Evolutionary conservation across 2,113 vertebrate species (phyloP).

Genomic region (Crocuta crocuta): DNA sequence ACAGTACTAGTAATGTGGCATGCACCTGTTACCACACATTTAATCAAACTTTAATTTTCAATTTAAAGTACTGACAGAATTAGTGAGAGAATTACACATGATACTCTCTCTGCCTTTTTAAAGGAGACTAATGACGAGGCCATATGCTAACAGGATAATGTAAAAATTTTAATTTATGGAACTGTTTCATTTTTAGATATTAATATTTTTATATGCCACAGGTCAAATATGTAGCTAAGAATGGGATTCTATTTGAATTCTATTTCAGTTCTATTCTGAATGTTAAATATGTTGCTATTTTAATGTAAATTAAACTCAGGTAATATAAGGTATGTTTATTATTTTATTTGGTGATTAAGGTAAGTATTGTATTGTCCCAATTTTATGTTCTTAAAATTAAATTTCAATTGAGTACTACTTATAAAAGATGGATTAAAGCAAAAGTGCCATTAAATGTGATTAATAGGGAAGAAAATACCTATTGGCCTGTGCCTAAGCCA

Average conservation of each 20-base stretch:
- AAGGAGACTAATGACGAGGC: not conserved
- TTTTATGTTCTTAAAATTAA: not conserved
- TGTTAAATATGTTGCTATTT: conserved; percentile 7
- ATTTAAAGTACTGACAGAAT: not conserved
- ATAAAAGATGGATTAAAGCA: not conserved
- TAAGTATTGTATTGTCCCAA: not conserved
- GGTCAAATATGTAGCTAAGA: conserved; percentile 1
- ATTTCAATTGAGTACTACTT: not conserved
- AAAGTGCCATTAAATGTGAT: not conserved
- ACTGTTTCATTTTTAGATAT: not conserved
- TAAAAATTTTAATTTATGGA: not conserved
- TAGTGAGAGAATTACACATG: not conserved
- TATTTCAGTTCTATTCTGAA: not conserved
- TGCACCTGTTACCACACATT: not conserved
- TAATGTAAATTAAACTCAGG: conserved; percentile 4
- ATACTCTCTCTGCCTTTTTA: not conserved
- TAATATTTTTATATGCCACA: not conserved
- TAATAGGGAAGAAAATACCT: not conserved
- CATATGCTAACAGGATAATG: not conserved
- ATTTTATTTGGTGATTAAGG: conserved; percentile 5
- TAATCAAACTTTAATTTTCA: not conserved
- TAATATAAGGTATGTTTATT: not conserved
- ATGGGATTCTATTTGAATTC: not conserved
- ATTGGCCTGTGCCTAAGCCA: not conserved
- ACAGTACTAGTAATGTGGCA: not conserved